Conservation (phyloP, 2,113 vertebrate genomes). For the Crotalus horridus region DNA sequence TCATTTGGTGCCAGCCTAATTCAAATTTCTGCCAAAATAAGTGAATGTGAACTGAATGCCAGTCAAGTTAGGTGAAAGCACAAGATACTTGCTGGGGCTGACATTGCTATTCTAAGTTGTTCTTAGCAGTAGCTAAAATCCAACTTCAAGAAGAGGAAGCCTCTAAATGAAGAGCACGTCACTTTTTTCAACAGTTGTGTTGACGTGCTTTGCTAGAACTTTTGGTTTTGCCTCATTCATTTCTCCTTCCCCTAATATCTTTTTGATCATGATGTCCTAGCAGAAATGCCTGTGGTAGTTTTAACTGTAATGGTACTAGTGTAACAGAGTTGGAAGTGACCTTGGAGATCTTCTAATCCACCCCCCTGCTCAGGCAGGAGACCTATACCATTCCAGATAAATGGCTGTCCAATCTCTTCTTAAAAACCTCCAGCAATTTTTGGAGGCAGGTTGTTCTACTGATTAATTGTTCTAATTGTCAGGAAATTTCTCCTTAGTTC, state of each 20-base stretch:
- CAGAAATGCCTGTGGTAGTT: background rate
- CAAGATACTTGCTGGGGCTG: background rate
- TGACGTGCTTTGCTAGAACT: background rate
- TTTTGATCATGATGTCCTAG: background rate
- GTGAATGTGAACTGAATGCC: conserved; percentile 14
- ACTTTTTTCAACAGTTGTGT: background rate
- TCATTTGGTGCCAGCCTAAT: conserved; percentile 19
- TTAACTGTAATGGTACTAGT: background rate
- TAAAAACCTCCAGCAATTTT: background rate
- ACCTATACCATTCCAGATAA: background rate
- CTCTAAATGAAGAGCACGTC: background rate
- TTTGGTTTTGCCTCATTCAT: background rate
- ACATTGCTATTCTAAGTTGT: background rate
- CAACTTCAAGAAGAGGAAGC: background rate
- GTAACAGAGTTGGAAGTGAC: background rate
- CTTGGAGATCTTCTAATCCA: background rate
- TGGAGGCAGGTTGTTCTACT: background rate
- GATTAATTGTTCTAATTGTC: background rate
- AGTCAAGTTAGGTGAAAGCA: conserved; percentile 25
- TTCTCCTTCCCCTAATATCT: background rate
- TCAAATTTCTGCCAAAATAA: conserved; percentile 35
- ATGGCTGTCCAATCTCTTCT: background rate
- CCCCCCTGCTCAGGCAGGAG: background rate
- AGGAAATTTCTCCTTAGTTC: background rate
- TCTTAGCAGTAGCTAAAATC: background rate